Evolutionary conservation across 2,113 vertebrate genomes (phyloP), one percentile per base, ranked within the genome.

Genomic region (Microtus oregoni): DNA sequence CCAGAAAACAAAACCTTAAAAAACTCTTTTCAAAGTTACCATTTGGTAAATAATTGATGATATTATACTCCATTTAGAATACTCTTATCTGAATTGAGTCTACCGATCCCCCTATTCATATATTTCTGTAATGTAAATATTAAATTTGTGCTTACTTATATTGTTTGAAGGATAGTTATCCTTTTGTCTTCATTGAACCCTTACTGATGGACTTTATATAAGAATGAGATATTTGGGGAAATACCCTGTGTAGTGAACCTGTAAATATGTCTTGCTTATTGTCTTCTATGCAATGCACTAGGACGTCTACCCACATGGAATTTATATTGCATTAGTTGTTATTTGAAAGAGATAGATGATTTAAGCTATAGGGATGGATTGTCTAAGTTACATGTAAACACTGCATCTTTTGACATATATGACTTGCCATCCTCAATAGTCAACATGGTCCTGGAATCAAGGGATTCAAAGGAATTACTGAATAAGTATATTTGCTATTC

Each of bases 21-120:
- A 92, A 4, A 44, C 14, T 41, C 35, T 89, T 85, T 85, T 19
- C 38, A 94, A 50, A 87, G 68, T 91, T 79, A 30, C 38, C 75
- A 22, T 85, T 83, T 91, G 89, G 41, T 75, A 65, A 92, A 26
- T 91, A 94, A 70, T 94, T 92, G 5, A n/a, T 92, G 5, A n/a
- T 78, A 26, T 78, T 77, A 10, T 86, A 58, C 77, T 93, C 11
- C 10, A 90, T 78, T 96, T 89, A 86, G 26, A 92, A 82, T 65
- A 87, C 72, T 88, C 26, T 65, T 65, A 44, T 65, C 38, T 85
- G 41, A 81, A 77, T 68, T 89, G 61, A 50, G n/a, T 83, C n/a
- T 61, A 20, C 38, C 86, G 61, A 72, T 78, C 38, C 2, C 61
- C 50, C 78, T 94, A 68, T 89, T 94, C 30, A 63, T 68, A 63